A percentile compares a stretch with the other conserved stretches of the same genome.
phyloP scores from a whole-genome alignment of 2,113 vertebrate species.

The Salminus brasiliensis region DNA sequence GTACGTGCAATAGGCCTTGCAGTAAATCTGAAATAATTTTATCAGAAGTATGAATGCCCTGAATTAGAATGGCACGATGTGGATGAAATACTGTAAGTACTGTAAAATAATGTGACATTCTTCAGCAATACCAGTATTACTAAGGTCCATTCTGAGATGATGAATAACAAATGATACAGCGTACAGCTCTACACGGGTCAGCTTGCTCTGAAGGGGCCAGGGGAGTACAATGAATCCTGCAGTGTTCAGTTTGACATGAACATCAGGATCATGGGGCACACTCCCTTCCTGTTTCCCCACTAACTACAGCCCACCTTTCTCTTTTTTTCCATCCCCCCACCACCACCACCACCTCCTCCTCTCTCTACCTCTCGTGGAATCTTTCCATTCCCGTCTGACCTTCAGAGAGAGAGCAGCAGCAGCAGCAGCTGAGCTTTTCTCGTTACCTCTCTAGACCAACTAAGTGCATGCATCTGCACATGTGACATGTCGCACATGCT shows the following conservation, averaged over 20 bases:
- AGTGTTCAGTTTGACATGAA: slow-evolving; percentile 21
- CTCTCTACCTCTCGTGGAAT: background rate
- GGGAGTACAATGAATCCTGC: slow-evolving; percentile 21
- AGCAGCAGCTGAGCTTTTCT: slow-evolving; percentile 33
- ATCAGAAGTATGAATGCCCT: too few species aligned
- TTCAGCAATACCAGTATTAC: background rate
- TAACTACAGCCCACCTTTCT: slow-evolving; percentile 4
- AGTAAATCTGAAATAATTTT: too few species aligned
- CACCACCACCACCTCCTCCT: background rate
- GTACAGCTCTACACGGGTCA: background rate
- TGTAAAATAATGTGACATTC: too few species aligned
- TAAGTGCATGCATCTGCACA: background rate
- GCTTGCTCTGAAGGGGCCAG: background rate
- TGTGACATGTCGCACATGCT: slow-evolving; percentile 24
- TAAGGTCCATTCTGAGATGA: background rate
- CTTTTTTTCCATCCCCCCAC: background rate
- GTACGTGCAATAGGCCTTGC: too few species aligned
- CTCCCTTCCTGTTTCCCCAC: background rate
- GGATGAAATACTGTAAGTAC: too few species aligned
- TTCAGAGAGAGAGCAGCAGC: slow-evolving; percentile 25
- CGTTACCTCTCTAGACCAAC: slow-evolving; percentile 14
- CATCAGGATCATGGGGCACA: background rate
- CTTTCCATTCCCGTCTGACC: slow-evolving; percentile 23
- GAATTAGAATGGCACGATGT: too few species aligned
- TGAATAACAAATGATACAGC: background rate